These are phyloP conservation scores for Griposia aprilina DNA, from an alignment of 2,888 invertebrate species.

Conservation along the genomic window DNA sequence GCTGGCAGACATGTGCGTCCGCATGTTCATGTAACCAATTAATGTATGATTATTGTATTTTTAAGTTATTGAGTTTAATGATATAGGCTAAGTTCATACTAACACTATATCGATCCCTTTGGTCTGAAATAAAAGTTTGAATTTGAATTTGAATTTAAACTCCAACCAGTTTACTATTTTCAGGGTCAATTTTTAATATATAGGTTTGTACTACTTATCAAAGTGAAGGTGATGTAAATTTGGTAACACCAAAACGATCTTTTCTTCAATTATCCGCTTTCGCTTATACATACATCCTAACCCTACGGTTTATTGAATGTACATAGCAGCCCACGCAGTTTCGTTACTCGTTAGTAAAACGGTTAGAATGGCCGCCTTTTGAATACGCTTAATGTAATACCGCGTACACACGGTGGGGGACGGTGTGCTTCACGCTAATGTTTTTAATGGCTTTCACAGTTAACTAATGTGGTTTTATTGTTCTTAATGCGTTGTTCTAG, in stretches of 20 bases:
- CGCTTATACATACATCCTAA: conserved; percentile 7
- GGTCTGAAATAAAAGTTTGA: no score
- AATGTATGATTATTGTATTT: no score
- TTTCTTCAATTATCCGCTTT: conserved; percentile 12
- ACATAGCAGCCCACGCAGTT: conserved; percentile 69
- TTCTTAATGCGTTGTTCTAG: conserved; percentile 31
- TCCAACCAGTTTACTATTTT: not conserved
- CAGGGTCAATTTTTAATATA: not conserved
- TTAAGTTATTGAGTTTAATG: no score
- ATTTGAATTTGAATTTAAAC: no score
- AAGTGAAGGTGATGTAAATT: no score
- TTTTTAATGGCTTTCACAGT: conserved; percentile 44
- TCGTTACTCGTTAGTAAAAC: conserved; percentile 73
- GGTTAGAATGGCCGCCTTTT: conserved; percentile 62
- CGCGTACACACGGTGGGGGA: conserved; percentile 19
- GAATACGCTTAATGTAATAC: conserved; percentile 65
- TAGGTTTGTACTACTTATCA: not conserved
- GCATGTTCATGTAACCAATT: no score
- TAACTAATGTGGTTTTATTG: conserved; percentile 34
- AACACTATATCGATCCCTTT: no score
- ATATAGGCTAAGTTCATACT: no score
- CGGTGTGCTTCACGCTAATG: conserved; percentile 39
- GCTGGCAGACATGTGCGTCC: no score
- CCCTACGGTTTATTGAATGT: conserved; percentile 69
- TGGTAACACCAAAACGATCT: not conserved